Evolutionary conservation across 2,888 invertebrate genomes (phyloP), one percentile per base, ranked within the genome.

Genomic region (Tortrix viridana): DNA sequence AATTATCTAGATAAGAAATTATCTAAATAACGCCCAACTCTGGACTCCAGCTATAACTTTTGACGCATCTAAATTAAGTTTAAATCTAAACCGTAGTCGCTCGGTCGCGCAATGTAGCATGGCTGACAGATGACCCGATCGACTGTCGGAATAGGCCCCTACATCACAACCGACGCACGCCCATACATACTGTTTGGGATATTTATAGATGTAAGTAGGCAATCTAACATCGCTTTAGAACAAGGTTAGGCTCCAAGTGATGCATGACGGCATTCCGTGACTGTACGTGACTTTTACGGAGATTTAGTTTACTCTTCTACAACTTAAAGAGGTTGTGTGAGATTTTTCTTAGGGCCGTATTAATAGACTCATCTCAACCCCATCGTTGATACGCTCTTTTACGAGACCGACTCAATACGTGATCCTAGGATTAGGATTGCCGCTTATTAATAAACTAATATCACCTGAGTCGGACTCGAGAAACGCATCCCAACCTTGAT

Each of bases 121-220:
- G 63, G n/a, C 53, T 63, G 63, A 63, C 47, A 19, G 63, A 63
- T 63, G 63, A 47, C 37, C 18, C 57, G 63, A 63, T 63, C 53
- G 58, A 41, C 53, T 52, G 47, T 41, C 43, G 56, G 63, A 63
- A 63, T 63, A 58, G 63, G 57, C 37, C 63, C 48, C 53, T 63
- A 58, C 47, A 58, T 63, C 63, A 63, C 60, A 60, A 38, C 38
- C 38, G 53, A 41, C 62, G 38, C 56, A 50, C 55, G 32, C 12
- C 50, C 47, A 50, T 50, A 16, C 16, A 32, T 49, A 50, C 49
- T 44, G 58, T 49, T 44, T 57, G 56, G 52, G 62, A 46, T 62
- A 62, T 62, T 57, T 62, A 62, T 62, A 62, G 62, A 56, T 52
- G 46, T 62, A 62, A 62, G 62, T 62, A 62, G 62, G 62, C 62